A percentile compares a stretch with the other conserved stretches of the same genome.
These are phyloP conservation scores for Mesorhabditis belari DNA, from an alignment of 2,888 invertebrate species.

Conservation along the genomic window DNA sequence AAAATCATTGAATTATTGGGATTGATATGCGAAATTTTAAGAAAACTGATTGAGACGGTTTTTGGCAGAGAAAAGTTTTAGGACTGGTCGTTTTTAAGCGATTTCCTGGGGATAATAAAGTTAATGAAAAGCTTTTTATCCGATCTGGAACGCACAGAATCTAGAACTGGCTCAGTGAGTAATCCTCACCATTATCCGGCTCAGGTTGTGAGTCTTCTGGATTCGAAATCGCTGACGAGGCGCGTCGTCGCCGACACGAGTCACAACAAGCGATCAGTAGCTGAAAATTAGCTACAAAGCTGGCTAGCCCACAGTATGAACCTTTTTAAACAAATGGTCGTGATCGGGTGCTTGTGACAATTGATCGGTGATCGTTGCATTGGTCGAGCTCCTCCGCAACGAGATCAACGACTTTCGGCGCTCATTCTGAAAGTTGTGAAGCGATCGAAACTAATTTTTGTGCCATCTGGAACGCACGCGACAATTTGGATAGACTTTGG, in stretches of 20 bases:
- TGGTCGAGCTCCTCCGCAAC: neutral
- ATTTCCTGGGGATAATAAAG: too few relatives aligned
- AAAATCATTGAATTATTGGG: too few relatives aligned
- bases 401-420: neutral
- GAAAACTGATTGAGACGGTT: too few relatives aligned
- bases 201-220: slow-evolving; percentile 30
- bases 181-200: slow-evolving; percentile 23
- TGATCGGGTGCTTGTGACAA: slow-evolving; percentile 3
- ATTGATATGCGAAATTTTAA: too few relatives aligned
- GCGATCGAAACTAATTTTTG: too few relatives aligned
- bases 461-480: neutral
- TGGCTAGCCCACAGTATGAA: neutral
- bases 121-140: too few relatives aligned
- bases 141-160: too few relatives aligned
- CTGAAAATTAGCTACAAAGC: slow-evolving; percentile 11
- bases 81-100: too few relatives aligned
- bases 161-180: too few relatives aligned
- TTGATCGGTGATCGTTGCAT: slow-evolving; percentile 12
- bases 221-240: slow-evolving; percentile 15
- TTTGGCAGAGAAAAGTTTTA: too few relatives aligned
- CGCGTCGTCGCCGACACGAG: slow-evolving; percentile 45
- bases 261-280: slow-evolving; percentile 49
- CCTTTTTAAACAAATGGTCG: slow-evolving; percentile 39
- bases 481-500: too few relatives aligned
- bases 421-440: neutral